phyloP scores from a whole-genome alignment of 1,140 invertebrate genomes.

The Caenorhabditis brenneri region DNA sequence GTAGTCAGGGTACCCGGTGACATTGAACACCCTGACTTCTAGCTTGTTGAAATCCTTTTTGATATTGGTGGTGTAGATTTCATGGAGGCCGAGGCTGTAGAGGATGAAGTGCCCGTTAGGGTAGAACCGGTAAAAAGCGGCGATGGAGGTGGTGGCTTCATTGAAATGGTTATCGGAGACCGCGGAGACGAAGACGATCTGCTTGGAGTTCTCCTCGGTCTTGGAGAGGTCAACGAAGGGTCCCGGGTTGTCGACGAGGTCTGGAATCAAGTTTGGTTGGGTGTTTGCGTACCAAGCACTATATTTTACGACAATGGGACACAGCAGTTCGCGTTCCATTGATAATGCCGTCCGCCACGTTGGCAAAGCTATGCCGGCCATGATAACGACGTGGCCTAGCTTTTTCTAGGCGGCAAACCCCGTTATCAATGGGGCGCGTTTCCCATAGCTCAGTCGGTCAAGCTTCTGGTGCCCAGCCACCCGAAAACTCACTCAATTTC shows the following conservation, averaged over 20 bases:
- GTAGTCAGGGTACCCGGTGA: neutral
- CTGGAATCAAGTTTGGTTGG: neutral
- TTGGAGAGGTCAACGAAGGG: neutral
- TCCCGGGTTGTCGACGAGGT: neutral
- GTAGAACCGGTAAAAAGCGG: neutral
- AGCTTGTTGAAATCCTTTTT: neutral
- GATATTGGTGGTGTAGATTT: neutral
- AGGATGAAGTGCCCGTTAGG: neutral
- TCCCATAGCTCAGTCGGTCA: no score
- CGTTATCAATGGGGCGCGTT: no score
- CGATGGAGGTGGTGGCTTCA: neutral
- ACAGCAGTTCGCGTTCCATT: no score
- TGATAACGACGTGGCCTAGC: no score
- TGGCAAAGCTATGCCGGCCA: no score
- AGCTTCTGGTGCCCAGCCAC: neutral
- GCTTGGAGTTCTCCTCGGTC: neutral
- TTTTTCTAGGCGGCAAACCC: no score
- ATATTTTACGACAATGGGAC: no score
- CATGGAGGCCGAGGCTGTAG: neutral
- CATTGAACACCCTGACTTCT: neutral
- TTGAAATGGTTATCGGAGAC: neutral
- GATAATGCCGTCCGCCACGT: no score
- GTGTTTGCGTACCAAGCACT: no score
- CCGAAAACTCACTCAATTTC: neutral
- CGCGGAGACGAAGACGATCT: neutral